Evolutionary conservation across 2,797 vertebrate genomes (phyloP), one percentile per base, ranked within the genome.

Genomic region (Lagorchestes hirsutus): DNA sequence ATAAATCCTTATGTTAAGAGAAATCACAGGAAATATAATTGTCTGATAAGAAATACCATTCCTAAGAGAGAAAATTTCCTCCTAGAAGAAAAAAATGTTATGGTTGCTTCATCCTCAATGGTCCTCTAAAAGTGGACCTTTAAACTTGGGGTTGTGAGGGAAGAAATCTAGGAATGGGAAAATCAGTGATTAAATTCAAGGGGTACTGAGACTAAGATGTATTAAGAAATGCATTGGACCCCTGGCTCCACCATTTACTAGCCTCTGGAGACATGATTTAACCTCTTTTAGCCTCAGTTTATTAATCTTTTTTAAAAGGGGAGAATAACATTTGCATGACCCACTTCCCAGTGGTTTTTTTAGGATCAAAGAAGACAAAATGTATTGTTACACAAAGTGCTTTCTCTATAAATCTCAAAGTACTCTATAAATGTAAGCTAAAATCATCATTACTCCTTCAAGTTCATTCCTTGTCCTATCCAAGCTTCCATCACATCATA

Each of bases 11-110:
- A 95, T 9, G n/a, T 50, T 92, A 52, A 93, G 92, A 92, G 82
- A 94, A 94, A 91, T n/a, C 52, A 92, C n/a, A 92, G n/a, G n/a
- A 54, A 92, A 82, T 40, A 18, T 6, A 96, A 92, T 52, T 91
- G 24, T 55, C 67, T 54, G 67, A 59, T 55, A 55, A 82, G 93
- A 93, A 55, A 94, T 96, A 50, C 58, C 82, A 92, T 87, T 50
- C 18, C 52, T 52, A 52, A 52, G 52, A 52, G 52, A 52, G 52
- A 52, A 52, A 52, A 52, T 6, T 92, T 95, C 58, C 50, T 82
- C 55, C n/a, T 92, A 54, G 52, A 91, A 92, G 40, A 93, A 46
- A 31, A 95, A 92, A 82, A 28, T 87, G 40, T 40, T 46, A 46
- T 4, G 3, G 74, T 50, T 87, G 74, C 9, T 87, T 87, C 18